Conservation (phyloP, 2,797 vertebrate genomes). For the Sebastes taczanowskii region DNA sequence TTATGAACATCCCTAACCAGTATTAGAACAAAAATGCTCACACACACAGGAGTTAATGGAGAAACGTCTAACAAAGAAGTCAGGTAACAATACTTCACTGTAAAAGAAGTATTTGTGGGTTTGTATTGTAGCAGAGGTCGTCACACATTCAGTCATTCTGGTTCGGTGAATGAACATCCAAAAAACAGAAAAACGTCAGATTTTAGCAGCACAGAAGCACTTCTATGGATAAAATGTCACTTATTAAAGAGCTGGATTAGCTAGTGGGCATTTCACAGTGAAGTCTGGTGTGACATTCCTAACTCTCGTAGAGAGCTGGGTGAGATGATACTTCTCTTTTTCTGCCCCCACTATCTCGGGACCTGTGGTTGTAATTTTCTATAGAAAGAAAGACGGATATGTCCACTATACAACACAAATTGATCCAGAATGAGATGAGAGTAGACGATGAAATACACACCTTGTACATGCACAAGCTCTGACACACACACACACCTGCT, state of each 20-base stretch:
- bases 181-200: not conserved
- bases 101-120: not conserved
- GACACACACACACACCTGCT: not conserved
- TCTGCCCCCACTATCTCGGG: too few relatives aligned
- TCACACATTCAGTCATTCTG: not conserved
- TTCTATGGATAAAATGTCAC: not conserved
- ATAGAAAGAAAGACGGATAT: too few relatives aligned
- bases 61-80: not conserved
- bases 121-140: not conserved
- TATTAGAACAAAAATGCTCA: not conserved
- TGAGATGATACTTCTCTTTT: too few relatives aligned
- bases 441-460: not conserved
- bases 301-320: too few relatives aligned
- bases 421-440: not conserved
- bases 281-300: too few relatives aligned
- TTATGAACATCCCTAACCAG: not conserved
- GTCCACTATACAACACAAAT: not conserved
- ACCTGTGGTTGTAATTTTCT: not conserved
- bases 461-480: not conserved
- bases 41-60: not conserved
- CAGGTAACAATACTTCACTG: not conserved
- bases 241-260: not conserved
- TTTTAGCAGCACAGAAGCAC: not conserved
- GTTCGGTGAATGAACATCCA: not conserved
- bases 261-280: not conserved